A percentile compares a stretch with the other conserved stretches of the same genome.
Evolutionary conservation across 1,140 invertebrate species (phyloP).

Genomic region (Drosophila repletoides): DNA sequence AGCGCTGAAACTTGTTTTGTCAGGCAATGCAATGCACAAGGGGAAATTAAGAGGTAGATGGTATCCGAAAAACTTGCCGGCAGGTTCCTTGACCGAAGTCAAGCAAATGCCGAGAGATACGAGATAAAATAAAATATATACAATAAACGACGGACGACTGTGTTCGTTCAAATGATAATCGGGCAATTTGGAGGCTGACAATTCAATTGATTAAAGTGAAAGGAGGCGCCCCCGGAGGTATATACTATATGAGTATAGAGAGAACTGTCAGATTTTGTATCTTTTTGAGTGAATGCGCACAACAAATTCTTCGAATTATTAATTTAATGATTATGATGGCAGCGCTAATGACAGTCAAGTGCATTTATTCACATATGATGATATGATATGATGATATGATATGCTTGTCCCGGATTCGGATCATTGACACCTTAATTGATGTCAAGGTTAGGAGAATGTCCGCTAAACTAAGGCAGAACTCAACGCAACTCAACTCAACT

Average conservation of each 20-base stretch:
- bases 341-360: conserved; percentile 75
- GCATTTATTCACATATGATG: too few species aligned
- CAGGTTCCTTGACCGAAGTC: conserved; percentile 61
- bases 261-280: neutral
- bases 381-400: neutral
- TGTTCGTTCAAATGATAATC: conserved; percentile 27
- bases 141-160: neutral
- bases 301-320: conserved; percentile 58
- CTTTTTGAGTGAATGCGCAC: conserved; percentile 7
- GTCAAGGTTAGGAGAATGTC: conserved; percentile 65
- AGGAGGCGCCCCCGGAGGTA: conserved; percentile 29
- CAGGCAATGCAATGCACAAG: conserved; percentile 40
- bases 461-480: conserved; percentile 28
- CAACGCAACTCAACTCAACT: conserved; percentile 40
- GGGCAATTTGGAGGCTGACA: conserved; percentile 47
- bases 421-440: conserved; percentile 76
- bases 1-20: conserved; percentile 53
- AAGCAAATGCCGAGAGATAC: neutral
- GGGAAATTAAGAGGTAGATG: neutral
- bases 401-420: too few species aligned
- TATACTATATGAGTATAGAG: conserved; percentile 8
- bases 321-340: conserved; percentile 76
- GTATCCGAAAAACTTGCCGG: neutral
- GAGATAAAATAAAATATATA: neutral
- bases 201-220: conserved; percentile 67